Conservation (phyloP, 2,113 vertebrate genomes). For the Mastomys coucha region DNA sequence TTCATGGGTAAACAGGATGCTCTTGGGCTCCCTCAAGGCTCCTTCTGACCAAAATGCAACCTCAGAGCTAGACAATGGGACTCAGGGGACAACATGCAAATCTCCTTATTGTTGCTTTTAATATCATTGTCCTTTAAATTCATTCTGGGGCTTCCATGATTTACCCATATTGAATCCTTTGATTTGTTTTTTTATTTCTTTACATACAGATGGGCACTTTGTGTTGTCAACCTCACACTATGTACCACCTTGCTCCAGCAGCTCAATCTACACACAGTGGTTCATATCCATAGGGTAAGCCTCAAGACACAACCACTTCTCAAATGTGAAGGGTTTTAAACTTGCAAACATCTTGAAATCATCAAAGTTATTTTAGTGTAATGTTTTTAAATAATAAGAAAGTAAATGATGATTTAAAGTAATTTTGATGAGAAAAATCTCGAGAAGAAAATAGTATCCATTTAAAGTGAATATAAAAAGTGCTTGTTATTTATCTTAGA, state of each 20-base stretch:
- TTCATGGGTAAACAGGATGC: too few relatives aligned
- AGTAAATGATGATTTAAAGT: neutral
- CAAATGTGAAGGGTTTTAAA: constrained; percentile 31
- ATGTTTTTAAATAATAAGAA: neutral
- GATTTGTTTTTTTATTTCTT: neutral
- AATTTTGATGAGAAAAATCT: neutral
- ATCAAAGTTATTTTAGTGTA: neutral
- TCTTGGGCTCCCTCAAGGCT: too few relatives aligned
- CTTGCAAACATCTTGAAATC: neutral
- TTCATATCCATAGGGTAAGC: neutral
- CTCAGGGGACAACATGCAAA: too few relatives aligned
- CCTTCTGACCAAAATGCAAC: too few relatives aligned
- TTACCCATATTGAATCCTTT: neutral
- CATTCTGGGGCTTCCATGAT: neutral
- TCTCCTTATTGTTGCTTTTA: neutral
- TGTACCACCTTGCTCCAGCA: neutral
- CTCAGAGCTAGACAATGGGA: too few relatives aligned
- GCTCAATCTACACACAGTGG: neutral
- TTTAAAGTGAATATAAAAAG: neutral
- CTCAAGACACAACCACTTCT: neutral
- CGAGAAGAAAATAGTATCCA: neutral
- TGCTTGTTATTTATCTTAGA: neutral
- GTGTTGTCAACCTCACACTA: neutral
- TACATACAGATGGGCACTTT: neutral
- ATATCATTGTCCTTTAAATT: neutral